Evolutionary conservation across 1,140 invertebrate species (phyloP).

Genomic region (silkworm (Bombyx mori)): DNA sequence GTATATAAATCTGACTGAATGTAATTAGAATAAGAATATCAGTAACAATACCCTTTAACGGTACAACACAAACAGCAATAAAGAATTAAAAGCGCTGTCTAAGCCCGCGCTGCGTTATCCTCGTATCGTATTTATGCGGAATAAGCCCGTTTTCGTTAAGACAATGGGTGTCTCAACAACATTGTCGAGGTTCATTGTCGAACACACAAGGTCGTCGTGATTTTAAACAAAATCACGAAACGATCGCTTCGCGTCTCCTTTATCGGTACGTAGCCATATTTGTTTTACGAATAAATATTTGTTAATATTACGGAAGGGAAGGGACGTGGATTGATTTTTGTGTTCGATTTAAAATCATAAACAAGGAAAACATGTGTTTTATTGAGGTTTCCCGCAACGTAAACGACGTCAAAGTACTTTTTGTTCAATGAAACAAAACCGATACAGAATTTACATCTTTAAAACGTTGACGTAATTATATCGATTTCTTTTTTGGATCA

Average conservation of each 20-base stretch:
- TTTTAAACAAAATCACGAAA: conserved; percentile 15
- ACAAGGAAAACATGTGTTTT: not conserved
- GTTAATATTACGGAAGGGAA: not conserved
- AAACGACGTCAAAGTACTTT: no score
- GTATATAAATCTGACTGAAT: not conserved
- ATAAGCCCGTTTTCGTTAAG: not conserved
- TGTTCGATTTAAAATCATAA: not conserved
- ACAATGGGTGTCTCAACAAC: not conserved
- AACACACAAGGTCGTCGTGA: conserved; percentile 16
- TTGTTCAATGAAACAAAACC: no score
- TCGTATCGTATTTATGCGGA: not conserved
- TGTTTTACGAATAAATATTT: conserved; percentile 5
- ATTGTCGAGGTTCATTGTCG: conserved; percentile 19
- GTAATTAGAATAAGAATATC: not conserved
- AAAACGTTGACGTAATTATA: no score
- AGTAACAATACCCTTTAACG: not conserved
- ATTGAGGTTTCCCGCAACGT: not conserved
- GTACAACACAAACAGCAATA: not conserved
- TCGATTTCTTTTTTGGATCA: no score
- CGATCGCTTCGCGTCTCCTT: conserved; percentile 3
- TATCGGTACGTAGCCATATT: conserved; percentile 12
- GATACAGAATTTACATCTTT: no score
- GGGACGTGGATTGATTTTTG: not conserved
- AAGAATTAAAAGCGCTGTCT: not conserved
- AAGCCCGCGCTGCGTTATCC: not conserved